A percentile compares a stretch with the other conserved stretches of the same genome.
Conservation (phyloP, 1,140 invertebrate genomes). For the Papilio polyxenes region DNA sequence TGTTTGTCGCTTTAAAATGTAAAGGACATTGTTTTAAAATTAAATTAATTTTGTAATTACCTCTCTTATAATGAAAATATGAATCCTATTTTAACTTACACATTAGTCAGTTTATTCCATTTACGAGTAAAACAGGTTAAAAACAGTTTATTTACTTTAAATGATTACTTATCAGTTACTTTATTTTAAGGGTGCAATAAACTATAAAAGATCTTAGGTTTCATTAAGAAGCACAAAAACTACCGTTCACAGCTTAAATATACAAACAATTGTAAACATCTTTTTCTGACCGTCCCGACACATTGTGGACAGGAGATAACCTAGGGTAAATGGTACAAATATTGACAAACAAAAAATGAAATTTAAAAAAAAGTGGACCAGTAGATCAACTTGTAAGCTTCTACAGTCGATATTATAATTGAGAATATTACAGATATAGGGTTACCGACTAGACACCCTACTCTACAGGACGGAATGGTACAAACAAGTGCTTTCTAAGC, state of each 20-base stretch:
- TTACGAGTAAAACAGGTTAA: neutral
- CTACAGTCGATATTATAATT: neutral
- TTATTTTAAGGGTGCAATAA: constrained; percentile 16
- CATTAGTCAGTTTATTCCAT: neutral
- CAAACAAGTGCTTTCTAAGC: too few relatives aligned
- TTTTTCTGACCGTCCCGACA: constrained; percentile 58
- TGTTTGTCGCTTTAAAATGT: constrained; percentile 8
- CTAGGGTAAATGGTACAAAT: constrained; percentile 34
- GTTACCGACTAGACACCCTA: too few relatives aligned
- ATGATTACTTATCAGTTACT: neutral
- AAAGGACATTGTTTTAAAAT: neutral
- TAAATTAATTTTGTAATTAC: constrained; percentile 1
- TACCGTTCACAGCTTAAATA: constrained; percentile 51
- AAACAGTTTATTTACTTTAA: neutral
- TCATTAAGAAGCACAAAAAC: constrained; percentile 41
- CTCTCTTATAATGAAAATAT: neutral
- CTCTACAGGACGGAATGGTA: too few relatives aligned
- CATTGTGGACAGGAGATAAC: constrained; percentile 55
- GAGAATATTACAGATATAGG: neutral
- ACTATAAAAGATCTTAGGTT: constrained; percentile 33
- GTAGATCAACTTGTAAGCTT: neutral
- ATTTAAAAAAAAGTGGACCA: neutral
- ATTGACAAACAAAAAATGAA: neutral
- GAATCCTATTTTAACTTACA: neutral
- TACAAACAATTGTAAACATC: constrained; percentile 71